Conservation (phyloP, 2,797 vertebrate genomes). For the Spinus pinus region DNA sequence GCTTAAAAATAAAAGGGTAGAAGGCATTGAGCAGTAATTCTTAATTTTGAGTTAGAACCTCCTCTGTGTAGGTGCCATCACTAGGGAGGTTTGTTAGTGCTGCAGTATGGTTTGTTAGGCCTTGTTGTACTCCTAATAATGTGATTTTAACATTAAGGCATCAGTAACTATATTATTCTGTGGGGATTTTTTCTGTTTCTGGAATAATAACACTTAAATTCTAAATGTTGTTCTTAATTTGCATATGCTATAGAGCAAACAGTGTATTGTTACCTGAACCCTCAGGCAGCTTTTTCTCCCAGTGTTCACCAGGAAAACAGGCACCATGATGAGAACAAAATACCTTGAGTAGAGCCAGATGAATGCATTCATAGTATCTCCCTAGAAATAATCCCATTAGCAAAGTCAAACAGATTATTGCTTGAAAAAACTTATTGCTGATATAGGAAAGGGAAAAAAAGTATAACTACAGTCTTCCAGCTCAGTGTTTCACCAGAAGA, state of each 20-base stretch:
- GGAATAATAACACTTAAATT: not conserved
- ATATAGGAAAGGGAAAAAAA: not conserved
- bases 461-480: not conserved
- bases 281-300: not conserved
- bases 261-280: not conserved
- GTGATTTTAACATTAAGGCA: conserved; percentile 30
- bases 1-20: not conserved
- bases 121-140: conserved; percentile 54
- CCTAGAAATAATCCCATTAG: not conserved
- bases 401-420: not conserved
- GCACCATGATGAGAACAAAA: not conserved
- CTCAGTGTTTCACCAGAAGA: not conserved
- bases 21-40: conserved; percentile 71
- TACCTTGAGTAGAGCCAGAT: not conserved
- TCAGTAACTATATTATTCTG: not conserved
- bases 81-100: conserved; percentile 19
- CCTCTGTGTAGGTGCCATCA: conserved; percentile 18
- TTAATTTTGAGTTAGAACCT: conserved; percentile 62
- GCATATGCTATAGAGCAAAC: not conserved
- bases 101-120: conserved; percentile 26
- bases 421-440: not conserved
- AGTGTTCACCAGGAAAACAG: not conserved
- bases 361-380: not conserved
- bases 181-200: not conserved
- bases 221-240: conserved; percentile 2